Conservation (phyloP, 2,888 invertebrate species). For the Lycocerus yunnanus region DNA sequence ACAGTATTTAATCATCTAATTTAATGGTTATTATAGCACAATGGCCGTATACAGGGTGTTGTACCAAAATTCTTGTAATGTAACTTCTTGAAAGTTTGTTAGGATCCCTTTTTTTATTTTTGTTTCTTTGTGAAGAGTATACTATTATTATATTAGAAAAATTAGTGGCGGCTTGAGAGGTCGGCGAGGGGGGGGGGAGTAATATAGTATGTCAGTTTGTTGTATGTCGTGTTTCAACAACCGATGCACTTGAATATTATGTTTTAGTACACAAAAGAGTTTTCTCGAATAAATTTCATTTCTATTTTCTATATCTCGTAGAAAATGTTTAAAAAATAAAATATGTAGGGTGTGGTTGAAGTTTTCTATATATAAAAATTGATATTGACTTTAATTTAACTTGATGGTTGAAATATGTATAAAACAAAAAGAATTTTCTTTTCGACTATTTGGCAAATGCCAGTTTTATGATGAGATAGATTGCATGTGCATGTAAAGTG, state of each 20-base stretch:
- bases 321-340: neutral
- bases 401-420: neutral
- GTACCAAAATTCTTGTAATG: no score
- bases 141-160: no score
- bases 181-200: no score
- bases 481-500: conserved; percentile 18
- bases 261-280: no score
- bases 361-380: neutral
- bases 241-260: no score
- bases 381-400: neutral
- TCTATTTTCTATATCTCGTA: neutral
- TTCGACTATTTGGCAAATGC: conserved; percentile 1
- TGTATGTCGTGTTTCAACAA: no score
- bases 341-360: neutral
- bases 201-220: no score
- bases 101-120: no score
- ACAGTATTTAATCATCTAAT: neutral
- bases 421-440: neutral
- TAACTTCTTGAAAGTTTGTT: no score
- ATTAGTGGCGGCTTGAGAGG: no score
- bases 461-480: conserved; percentile 19
- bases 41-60: neutral
- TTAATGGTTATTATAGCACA: neutral
- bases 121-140: no score
- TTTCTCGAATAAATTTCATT: no score